These are phyloP conservation scores for Molanna angustata DNA, from an alignment of 2,888 invertebrate species.

Conservation along the genomic window DNA sequence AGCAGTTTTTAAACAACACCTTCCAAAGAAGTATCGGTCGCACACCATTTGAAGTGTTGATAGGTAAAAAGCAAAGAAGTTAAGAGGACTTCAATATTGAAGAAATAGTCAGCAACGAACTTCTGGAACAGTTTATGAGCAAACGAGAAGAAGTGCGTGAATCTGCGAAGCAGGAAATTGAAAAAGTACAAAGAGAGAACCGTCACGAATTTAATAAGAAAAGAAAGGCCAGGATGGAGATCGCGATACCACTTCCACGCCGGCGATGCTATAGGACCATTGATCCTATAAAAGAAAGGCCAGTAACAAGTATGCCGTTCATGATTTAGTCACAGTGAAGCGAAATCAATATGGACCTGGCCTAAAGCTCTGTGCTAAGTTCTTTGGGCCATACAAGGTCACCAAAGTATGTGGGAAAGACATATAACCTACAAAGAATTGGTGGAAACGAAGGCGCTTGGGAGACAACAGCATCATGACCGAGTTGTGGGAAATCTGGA, in stretches of 20 bases:
- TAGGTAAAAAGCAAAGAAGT: constrained; percentile 34
- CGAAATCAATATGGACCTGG: constrained; percentile 39
- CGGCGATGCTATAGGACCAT: no score
- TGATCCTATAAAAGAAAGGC: no score
- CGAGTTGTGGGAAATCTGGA: no score
- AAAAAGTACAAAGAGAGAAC: constrained; percentile 29
- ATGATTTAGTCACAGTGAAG: constrained; percentile 38
- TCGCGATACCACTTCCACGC: no score
- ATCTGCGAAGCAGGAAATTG: constrained; percentile 24
- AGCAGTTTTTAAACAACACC: constrained; percentile 36
- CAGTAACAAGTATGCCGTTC: constrained; percentile 24
- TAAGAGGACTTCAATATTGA: constrained; percentile 30
- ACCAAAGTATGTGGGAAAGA: constrained; percentile 36
- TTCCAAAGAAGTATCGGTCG: constrained; percentile 34
- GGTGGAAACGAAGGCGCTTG: no score
- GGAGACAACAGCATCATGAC: no score
- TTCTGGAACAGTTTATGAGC: constrained; percentile 14
- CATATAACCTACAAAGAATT: no score
- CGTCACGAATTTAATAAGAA: constrained; percentile 23
- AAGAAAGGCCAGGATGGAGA: no score
- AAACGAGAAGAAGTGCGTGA: constrained; percentile 17
- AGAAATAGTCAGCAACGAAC: constrained; percentile 17
- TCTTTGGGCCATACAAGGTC: constrained; percentile 38
- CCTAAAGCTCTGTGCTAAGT: constrained; percentile 38
- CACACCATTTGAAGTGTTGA: constrained; percentile 34